Base-by-base conservation (phyloP, 2,888 invertebrate genomes). In the Cryptocheilus praepositus region DNA sequence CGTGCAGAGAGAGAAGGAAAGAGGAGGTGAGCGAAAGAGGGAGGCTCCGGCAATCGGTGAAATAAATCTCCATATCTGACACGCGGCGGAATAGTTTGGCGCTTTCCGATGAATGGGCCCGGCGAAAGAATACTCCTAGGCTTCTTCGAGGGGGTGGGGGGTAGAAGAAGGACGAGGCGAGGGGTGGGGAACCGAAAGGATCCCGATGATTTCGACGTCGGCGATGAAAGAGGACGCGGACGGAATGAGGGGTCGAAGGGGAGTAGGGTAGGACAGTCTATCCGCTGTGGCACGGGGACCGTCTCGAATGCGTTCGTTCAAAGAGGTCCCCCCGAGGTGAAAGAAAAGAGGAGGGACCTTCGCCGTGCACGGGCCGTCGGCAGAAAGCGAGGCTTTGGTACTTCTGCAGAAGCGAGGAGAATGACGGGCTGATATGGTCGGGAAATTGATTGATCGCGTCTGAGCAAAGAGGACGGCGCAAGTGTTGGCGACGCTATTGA, bases 21-120 rank as follows among this genome's bases (percentile, higher is more conserved):
- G 28, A 54, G 54, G 16, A 13, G n/a, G 7, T n/a, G 28, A n/a
- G 28, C 7, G n/a, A 3, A 16, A 18, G 36, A 56, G 60, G 54
- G 21, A 46, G 53, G 51, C 36, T 52, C 18, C 70, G 72, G 74
- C 70, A 81, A 85, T 83, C 81, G 67, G 75, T 67, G 73, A 86
- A 85, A 86, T 86, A 85, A 86, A 86, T 86, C 86, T 86, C 84
- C 85, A 86, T 86, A 86, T 86, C 83, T 84, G 85, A 85, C 83
- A 82, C 81, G 57, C 59, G 80, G 77, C 71, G 80, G 78, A 75
- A 84, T 81, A 79, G 84, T 83, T 80, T 79, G 81, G 71, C 71
- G 76, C 70, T 78, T 79, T 80, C 74, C 81, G 75, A 64, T 80
- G 74, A 75, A 22, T 64, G 67, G 63, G 67, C 68, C 55, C 69